These are phyloP conservation scores for Pimpla rufipes DNA, from an alignment of 2,888 invertebrate species.

Conservation along the genomic window DNA sequence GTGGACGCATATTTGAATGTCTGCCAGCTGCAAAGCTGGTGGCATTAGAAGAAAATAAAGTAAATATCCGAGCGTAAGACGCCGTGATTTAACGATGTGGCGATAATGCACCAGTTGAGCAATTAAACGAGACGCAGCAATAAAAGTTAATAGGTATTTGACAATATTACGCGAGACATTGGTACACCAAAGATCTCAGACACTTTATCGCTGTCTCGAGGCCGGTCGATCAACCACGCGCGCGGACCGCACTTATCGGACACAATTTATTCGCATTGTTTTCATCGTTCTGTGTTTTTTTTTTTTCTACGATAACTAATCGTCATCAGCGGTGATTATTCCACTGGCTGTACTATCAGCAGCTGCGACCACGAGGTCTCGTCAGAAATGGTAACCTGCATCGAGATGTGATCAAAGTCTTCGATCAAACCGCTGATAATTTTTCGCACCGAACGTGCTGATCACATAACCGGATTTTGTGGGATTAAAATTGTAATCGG, in stretches of 20 bases:
- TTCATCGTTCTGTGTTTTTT: slow-evolving; percentile 18
- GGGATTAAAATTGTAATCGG: neutral
- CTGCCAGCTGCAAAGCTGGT: neutral
- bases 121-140: neutral
- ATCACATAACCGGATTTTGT: neutral
- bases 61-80: neutral
- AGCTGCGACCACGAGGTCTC: neutral
- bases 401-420: neutral
- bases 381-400: neutral
- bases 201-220: slow-evolving; percentile 26
- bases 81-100: neutral
- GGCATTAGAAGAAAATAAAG: neutral
- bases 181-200: neutral
- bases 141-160: neutral
- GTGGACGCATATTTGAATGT: neutral
- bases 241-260: slow-evolving; percentile 13
- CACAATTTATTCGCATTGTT: slow-evolving; percentile 5
- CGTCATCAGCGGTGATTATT: neutral
- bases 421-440: neutral
- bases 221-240: slow-evolving; percentile 23
- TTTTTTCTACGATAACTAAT: neutral
- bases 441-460: neutral
- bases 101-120: neutral
- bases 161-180: slow-evolving; percentile 6
- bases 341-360: neutral